These are phyloP conservation scores for Corydoras sp. DNA, from an alignment of 2,113 vertebrate species.

Conservation along the genomic window DNA sequence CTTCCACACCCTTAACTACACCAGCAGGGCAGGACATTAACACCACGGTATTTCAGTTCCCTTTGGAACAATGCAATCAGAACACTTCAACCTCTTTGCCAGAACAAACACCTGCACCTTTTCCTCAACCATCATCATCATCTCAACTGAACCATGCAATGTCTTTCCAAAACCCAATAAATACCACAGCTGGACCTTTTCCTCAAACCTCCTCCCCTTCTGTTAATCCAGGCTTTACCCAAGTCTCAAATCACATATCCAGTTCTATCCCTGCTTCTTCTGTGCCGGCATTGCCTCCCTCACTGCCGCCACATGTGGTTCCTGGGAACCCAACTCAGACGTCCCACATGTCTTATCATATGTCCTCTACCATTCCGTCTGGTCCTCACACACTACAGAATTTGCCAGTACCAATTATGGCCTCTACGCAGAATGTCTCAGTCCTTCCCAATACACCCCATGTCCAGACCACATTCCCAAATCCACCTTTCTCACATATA, in stretches of 20 bases:
- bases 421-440: slow-evolving; percentile 31
- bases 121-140: slow-evolving; percentile 4
- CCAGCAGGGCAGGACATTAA: slow-evolving; percentile 25
- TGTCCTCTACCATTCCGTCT: slow-evolving; percentile 20
- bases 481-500: slow-evolving; percentile 11
- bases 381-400: slow-evolving; percentile 50
- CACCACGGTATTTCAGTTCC: slow-evolving; percentile 28
- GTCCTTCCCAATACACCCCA: slow-evolving; percentile 23
- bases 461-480: slow-evolving; percentile 35
- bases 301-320: slow-evolving; percentile 19
- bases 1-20: slow-evolving; percentile 11
- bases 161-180: slow-evolving; percentile 20
- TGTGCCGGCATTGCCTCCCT: slow-evolving; percentile 19
- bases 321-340: slow-evolving; percentile 26
- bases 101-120: slow-evolving; percentile 12
- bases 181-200: slow-evolving; percentile 16
- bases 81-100: slow-evolving; percentile 6
- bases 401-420: slow-evolving; percentile 49
- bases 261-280: slow-evolving; percentile 15
- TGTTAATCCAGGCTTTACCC: slow-evolving; percentile 9
- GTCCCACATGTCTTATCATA: slow-evolving; percentile 31
- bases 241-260: slow-evolving; percentile 10
- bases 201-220: slow-evolving; percentile 16
- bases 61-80: slow-evolving; percentile 37
- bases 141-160: not conserved